phyloP scores from a whole-genome alignment of 2,113 vertebrate genomes.

The Mormyrus lacerda region DNA sequence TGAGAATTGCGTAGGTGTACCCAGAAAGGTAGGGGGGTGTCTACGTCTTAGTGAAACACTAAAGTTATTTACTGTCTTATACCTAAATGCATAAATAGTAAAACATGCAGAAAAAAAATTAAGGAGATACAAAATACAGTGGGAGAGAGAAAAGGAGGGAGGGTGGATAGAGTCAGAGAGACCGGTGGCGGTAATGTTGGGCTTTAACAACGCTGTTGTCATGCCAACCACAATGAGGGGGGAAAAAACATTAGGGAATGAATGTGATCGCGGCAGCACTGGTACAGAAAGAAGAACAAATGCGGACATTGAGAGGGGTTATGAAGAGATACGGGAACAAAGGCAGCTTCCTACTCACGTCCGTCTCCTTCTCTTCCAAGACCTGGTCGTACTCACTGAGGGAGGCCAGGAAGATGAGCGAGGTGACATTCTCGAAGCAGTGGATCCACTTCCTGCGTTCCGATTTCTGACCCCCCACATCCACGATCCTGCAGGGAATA shows the following conservation, averaged over 20 bases:
- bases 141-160: neutral
- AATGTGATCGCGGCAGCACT: neutral
- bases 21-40: neutral
- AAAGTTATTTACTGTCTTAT: neutral
- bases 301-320: neutral
- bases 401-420: conserved; percentile 81
- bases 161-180: neutral
- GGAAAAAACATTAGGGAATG: neutral
- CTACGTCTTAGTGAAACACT: neutral
- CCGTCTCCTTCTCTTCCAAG: conserved; percentile 71
- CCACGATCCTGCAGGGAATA: conserved; percentile 68
- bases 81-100: neutral
- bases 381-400: conserved; percentile 85
- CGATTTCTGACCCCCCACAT: conserved; percentile 81
- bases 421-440: conserved; percentile 82
- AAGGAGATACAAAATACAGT: conserved; percentile 2
- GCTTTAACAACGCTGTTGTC: conserved; percentile 20
- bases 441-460: conserved; percentile 88
- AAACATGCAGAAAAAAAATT: neutral
- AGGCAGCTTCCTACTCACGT: conserved; percentile 61
- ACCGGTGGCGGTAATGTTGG: neutral
- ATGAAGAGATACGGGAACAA: neutral
- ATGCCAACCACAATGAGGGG: conserved; percentile 17
- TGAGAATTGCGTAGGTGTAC: neutral
- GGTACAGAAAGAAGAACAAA: neutral